Conservation (phyloP, 2,797 vertebrate genomes). For the Pelodytes ibericus region DNA sequence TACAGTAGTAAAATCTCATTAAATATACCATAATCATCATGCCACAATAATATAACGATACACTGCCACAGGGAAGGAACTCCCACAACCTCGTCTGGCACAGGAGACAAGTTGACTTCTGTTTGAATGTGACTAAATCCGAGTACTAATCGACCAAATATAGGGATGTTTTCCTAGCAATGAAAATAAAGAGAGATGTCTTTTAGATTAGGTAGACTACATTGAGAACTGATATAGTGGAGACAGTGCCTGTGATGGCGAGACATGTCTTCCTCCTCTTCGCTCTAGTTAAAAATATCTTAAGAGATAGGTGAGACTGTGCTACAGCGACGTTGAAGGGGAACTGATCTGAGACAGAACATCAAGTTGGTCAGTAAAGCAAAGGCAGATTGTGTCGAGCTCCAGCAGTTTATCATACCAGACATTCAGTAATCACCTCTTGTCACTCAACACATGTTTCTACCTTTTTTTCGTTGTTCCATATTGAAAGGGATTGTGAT, state of each 20-base stretch:
- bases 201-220: not conserved
- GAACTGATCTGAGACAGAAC: constrained; percentile 38
- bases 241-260: not conserved
- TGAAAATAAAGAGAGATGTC: not conserved
- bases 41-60: too few relatives aligned
- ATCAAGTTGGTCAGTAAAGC: constrained; percentile 47
- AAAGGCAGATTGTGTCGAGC: constrained; percentile 45
- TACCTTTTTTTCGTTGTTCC: constrained; percentile 38
- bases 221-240: not conserved
- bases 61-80: too few relatives aligned
- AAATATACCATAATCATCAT: too few relatives aligned
- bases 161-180: not conserved
- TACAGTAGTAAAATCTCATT: too few relatives aligned
- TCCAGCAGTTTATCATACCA: constrained; percentile 45
- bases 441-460: constrained; percentile 53
- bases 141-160: too few relatives aligned
- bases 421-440: constrained; percentile 49
- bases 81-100: too few relatives aligned
- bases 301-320: constrained; percentile 27
- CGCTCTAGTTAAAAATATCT: not conserved
- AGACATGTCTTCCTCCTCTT: not conserved
- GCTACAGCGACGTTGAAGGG: constrained; percentile 16
- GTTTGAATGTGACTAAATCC: too few relatives aligned
- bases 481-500: constrained; percentile 13
- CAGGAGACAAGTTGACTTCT: too few relatives aligned